A percentile compares a stretch with the other conserved stretches of the same genome.
These are phyloP conservation scores for Metopia argyrocephala DNA, from an alignment of 2,888 invertebrate genomes.

Conservation along the genomic window DNA sequence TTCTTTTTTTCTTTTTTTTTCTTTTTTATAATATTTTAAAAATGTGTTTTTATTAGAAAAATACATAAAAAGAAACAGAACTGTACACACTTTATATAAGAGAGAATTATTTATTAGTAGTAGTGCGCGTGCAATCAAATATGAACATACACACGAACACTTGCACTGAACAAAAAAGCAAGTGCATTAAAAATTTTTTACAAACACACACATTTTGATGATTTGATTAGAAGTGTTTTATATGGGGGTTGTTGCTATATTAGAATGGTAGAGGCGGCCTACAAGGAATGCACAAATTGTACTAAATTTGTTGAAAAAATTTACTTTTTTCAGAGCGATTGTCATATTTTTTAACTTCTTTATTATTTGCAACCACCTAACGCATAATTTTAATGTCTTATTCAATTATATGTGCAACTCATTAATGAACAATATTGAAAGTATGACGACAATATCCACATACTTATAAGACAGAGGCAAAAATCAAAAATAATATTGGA, in stretches of 20 bases:
- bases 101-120: constrained; percentile 11
- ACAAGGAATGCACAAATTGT: no score
- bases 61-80: constrained; percentile 30
- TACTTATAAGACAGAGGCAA: no score
- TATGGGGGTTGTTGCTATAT: constrained; percentile 4
- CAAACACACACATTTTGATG: constrained; percentile 35
- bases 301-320: no score
- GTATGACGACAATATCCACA: no score
- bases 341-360: no score
- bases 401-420: no score
- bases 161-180: constrained; percentile 8
- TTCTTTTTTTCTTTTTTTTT: no score
- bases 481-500: no score
- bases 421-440: no score
- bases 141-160: neutral
- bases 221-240: constrained; percentile 29
- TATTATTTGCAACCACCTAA: no score
- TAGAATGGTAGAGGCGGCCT: neutral
- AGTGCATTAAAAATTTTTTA: constrained; percentile 45
- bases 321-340: no score
- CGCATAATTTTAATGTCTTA: no score
- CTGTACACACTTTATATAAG: constrained; percentile 11
- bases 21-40: constrained; percentile 21
- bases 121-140: constrained; percentile 58
- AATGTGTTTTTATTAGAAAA: constrained; percentile 45